Conservation (phyloP, 1,140 invertebrate species). For the Hermatobates lingyangjiaoensis region DNA sequence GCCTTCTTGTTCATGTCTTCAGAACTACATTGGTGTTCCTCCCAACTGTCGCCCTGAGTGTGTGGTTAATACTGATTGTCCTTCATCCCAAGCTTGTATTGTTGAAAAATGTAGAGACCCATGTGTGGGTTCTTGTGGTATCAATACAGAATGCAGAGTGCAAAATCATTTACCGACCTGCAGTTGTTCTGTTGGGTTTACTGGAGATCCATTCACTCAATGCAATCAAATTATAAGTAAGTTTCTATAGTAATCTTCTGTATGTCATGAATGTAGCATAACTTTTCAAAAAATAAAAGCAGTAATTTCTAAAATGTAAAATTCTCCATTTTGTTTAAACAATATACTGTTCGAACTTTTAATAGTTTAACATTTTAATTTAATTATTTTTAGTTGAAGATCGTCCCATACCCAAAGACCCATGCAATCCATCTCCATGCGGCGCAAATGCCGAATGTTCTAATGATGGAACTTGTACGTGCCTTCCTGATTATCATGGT, state of each 20-base stretch:
- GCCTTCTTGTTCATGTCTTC: constrained; percentile 32
- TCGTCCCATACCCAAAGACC: constrained; percentile 32
- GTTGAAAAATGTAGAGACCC: constrained; percentile 55
- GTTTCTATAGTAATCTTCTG: constrained; percentile 19
- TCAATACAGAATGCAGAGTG: constrained; percentile 43
- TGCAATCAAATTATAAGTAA: constrained; percentile 37
- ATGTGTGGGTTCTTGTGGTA: constrained; percentile 48
- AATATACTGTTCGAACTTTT: not conserved
- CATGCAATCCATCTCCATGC: constrained; percentile 53
- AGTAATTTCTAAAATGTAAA: not conserved
- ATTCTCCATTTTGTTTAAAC: not conserved
- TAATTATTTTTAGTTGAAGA: constrained; percentile 26
- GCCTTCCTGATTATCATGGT: constrained; percentile 36
- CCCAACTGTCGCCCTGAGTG: constrained; percentile 45
- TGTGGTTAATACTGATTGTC: constrained; percentile 40
- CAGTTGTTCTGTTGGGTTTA: constrained; percentile 40
- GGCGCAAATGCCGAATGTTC: constrained; percentile 50
- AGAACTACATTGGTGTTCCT: constrained; percentile 40
- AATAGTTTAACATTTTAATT: not conserved
- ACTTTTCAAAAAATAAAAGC: not conserved
- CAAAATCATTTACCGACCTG: constrained; percentile 53
- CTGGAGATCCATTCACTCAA: constrained; percentile 47
- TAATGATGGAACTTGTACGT: constrained; percentile 35
- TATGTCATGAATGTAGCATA: not conserved
- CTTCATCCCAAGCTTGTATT: constrained; percentile 43